Evolutionary conservation across 2,888 invertebrate species (phyloP).

Genomic region (Rambutsinella grinnellia): DNA sequence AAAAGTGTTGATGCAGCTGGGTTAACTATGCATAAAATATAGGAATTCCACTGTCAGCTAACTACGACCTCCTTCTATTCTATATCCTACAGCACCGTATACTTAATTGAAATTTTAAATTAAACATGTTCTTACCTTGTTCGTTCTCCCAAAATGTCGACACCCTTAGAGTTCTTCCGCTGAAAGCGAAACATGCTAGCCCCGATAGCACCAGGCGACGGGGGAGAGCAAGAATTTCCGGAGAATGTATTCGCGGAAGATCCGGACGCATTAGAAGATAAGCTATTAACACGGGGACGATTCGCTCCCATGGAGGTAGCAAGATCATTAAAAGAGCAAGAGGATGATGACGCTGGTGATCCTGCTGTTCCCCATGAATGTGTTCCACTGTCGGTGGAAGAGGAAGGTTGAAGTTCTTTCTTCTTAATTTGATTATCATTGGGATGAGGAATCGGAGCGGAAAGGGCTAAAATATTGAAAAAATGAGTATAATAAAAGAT

Average conservation of each 20-base stretch:
- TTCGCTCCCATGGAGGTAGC: conserved; percentile 34
- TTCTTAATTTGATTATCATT: conserved; percentile 66
- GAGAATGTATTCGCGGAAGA: conserved; percentile 68
- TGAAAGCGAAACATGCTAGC: conserved; percentile 55
- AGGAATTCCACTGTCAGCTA: no score
- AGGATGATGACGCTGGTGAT: conserved; percentile 82
- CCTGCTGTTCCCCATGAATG: conserved; percentile 69
- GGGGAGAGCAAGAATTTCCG: conserved; percentile 62
- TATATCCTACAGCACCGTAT: background rate
- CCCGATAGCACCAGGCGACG: conserved; percentile 56
- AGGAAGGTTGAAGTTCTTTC: conserved; percentile 34
- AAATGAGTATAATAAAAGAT: no score
- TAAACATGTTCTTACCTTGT: conserved; percentile 47
- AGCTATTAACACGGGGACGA: conserved; percentile 68
- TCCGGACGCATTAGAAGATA: conserved; percentile 69
- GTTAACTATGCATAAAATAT: background rate
- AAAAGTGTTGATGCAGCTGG: background rate
- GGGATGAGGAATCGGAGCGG: conserved; percentile 71
- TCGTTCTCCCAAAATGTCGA: conserved; percentile 34
- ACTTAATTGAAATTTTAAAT: background rate
- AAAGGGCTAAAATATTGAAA: no score
- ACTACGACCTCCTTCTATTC: no score
- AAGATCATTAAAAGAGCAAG: conserved; percentile 79
- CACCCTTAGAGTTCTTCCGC: conserved; percentile 58
- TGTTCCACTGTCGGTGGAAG: conserved; percentile 33